These are phyloP conservation scores for Ceratotherium simum DNA, from an alignment of 2,113 vertebrate species.

Conservation along the genomic window DNA sequence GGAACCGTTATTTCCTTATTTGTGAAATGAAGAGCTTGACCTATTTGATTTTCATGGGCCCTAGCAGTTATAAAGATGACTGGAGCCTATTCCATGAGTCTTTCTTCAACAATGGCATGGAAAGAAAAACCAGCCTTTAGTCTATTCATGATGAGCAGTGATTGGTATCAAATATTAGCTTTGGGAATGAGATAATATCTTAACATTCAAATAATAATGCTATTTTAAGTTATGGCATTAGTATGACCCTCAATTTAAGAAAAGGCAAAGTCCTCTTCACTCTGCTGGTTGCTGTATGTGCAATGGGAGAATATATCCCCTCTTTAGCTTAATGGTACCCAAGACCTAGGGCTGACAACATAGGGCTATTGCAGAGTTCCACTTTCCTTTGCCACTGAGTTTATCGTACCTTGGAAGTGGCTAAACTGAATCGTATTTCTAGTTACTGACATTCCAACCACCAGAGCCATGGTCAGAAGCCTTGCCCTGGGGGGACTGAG, in stretches of 20 bases:
- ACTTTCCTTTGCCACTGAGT: conserved; percentile 12
- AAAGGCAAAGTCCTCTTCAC: not conserved
- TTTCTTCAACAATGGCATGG: not conserved
- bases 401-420: not conserved
- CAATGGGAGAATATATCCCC: not conserved
- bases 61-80: conserved; percentile 37
- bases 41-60: not conserved
- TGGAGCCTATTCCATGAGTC: not conserved
- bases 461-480: not conserved
- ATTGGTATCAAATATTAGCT: conserved; percentile 18
- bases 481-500: not conserved
- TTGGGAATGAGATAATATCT: conserved; percentile 17
- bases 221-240: not conserved
- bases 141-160: not conserved
- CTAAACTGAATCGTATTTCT: conserved; percentile 29
- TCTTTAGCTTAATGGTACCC: not conserved
- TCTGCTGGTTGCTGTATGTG: not conserved
- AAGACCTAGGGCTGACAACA: not conserved
- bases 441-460: conserved; percentile 5
- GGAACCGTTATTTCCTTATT: not conserved
- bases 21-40: conserved; percentile 32
- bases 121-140: not conserved
- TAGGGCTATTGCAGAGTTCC: not conserved
- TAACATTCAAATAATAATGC: conserved; percentile 34
- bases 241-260: not conserved